Conservation (phyloP, 2,113 vertebrate species). For the Cygnus atratus region DNA sequence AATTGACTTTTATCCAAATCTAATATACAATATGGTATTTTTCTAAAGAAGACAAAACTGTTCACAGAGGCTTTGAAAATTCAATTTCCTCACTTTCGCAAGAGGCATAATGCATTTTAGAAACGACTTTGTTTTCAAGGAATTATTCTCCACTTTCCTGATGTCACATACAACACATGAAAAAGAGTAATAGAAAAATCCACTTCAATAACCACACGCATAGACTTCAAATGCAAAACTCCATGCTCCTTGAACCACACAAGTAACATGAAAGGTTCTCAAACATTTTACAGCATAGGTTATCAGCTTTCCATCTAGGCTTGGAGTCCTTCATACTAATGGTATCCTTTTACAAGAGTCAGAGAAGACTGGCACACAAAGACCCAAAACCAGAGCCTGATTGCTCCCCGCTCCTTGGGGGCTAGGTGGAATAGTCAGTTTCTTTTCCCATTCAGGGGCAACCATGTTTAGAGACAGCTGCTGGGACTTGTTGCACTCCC, state of each 20-base stretch:
- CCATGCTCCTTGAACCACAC: neutral
- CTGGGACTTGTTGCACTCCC: neutral
- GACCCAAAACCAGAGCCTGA: rapidly evolving
- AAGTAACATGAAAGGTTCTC: neutral
- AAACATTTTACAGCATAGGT: neutral
- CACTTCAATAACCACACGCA: neutral
- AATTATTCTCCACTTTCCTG: neutral
- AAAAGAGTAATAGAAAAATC: neutral
- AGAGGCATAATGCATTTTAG: slow-evolving; percentile 28
- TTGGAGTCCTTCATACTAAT: neutral
- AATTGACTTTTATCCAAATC: slow-evolving; percentile 29
- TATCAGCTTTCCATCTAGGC: neutral
- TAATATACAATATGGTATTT: neutral
- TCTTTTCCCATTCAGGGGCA: neutral
- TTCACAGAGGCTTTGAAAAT: slow-evolving; percentile 41
- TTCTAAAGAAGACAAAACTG: slow-evolving; percentile 28
- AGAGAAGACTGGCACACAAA: neutral
- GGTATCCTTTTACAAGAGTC: neutral
- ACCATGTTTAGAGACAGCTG: neutral
- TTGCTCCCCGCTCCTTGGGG: neutral
- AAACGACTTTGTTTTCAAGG: neutral
- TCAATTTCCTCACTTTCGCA: slow-evolving; percentile 35
- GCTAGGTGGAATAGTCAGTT: neutral
- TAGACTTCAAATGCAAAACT: neutral
- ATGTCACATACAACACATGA: neutral